These are phyloP conservation scores for Uloborus diversus DNA, from an alignment of 1,140 invertebrate species.

Conservation along the genomic window DNA sequence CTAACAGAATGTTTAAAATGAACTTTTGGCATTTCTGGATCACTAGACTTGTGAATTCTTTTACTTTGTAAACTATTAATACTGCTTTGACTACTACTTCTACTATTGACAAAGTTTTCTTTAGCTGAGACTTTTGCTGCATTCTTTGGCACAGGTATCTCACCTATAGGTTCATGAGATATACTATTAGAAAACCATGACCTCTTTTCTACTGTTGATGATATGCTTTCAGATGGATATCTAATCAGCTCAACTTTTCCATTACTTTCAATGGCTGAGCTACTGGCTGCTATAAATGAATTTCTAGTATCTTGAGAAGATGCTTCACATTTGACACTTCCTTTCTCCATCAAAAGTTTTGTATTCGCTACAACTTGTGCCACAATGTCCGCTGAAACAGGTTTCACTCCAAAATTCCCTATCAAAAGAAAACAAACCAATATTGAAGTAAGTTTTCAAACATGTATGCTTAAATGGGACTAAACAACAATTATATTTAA, in stretches of 20 bases:
- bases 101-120: constrained; percentile 10
- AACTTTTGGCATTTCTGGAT: constrained; percentile 4
- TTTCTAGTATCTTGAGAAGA: constrained; percentile 3
- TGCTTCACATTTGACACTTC: neutral
- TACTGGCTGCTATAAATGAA: neutral
- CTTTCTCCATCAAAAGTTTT: constrained; percentile 4
- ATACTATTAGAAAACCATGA: constrained; percentile 47
- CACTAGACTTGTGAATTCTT: constrained; percentile 14
- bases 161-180: neutral
- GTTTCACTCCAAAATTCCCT: constrained; percentile 56
- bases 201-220: constrained; percentile 40
- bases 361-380: constrained; percentile 57
- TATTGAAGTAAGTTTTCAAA: too few species aligned
- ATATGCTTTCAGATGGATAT: constrained; percentile 47
- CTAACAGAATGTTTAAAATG: neutral
- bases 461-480: too few species aligned
- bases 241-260: constrained; percentile 33
- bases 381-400: constrained; percentile 58
- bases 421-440: constrained; percentile 14
- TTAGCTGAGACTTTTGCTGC: neutral
- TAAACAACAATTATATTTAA: too few species aligned
- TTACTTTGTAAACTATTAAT: constrained; percentile 11
- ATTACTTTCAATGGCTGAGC: neutral
- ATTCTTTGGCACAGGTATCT: neutral
- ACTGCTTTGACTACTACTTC: constrained; percentile 45